phyloP scores from a whole-genome alignment of 2,797 vertebrate genomes.

The Acrocephalus scirpaceus region DNA sequence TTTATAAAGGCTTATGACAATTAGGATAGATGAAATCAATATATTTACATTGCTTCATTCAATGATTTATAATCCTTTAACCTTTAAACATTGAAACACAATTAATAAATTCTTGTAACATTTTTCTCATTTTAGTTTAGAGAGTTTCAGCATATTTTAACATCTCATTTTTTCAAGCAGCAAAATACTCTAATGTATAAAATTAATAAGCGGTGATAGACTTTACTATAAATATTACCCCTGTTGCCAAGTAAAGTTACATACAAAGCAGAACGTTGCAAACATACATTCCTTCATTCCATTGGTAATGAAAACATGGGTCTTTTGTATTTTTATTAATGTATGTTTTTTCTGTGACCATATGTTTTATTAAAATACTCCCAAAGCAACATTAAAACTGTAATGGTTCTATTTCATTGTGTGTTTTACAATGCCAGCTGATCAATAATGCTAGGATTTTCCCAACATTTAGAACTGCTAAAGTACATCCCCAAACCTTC shows the following conservation, averaged over 20 bases:
- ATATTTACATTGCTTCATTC: slow-evolving; percentile 72
- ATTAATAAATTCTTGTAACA: slow-evolving; percentile 72
- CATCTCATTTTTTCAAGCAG: slow-evolving; percentile 74
- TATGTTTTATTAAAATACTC: slow-evolving; percentile 22
- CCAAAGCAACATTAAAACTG: background rate
- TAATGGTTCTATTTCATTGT: background rate
- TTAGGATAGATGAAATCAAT: slow-evolving; percentile 66
- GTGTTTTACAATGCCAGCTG: background rate
- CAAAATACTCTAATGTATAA: slow-evolving; percentile 78
- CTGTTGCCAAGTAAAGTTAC: slow-evolving; percentile 79
- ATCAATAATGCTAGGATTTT: slow-evolving; percentile 29
- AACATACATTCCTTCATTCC: slow-evolving; percentile 58
- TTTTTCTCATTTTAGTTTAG: slow-evolving; percentile 72
- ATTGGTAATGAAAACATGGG: slow-evolving; percentile 34
- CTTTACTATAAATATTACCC: slow-evolving; percentile 80
- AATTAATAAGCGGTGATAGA: slow-evolving; percentile 80
- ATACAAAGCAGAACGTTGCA: slow-evolving; percentile 67
- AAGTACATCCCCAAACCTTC: background rate
- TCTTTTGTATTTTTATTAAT: slow-evolving; percentile 63
- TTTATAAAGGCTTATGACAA: slow-evolving; percentile 53
- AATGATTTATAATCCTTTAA: slow-evolving; percentile 52
- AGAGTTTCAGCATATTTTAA: slow-evolving; percentile 77
- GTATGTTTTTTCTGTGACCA: background rate
- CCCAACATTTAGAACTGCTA: background rate
- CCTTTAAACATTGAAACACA: slow-evolving; percentile 71